phyloP scores from a whole-genome alignment of 1,140 invertebrate species.

The Macrobrachium nipponense region DNA sequence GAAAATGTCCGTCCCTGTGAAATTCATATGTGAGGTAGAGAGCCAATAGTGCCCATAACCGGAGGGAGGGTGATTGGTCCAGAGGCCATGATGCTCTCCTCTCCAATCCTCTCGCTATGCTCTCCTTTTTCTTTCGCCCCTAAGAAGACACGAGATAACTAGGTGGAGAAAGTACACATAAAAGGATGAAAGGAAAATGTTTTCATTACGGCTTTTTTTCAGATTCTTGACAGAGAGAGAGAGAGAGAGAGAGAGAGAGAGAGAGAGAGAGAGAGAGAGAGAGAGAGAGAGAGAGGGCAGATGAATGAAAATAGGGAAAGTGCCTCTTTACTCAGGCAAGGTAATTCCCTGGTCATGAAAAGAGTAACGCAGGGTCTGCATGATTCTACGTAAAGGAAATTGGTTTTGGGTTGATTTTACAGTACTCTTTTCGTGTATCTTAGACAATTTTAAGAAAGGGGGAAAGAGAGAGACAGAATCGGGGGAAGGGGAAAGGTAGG shows the following conservation, averaged over 20 bases:
- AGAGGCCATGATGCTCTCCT: background rate
- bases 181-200: too few relatives aligned
- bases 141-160: background rate
- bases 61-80: slow-evolving; percentile 50
- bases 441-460: too few relatives aligned
- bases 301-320: background rate
- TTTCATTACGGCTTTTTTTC: too few relatives aligned
- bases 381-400: too few relatives aligned
- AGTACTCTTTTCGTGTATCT: too few relatives aligned
- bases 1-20: slow-evolving; percentile 59
- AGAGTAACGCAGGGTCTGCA: too few relatives aligned
- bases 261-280: slow-evolving; percentile 21
- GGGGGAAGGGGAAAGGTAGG: too few relatives aligned
- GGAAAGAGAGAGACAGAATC: too few relatives aligned
- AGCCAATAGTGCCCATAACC: slow-evolving; percentile 57
- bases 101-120: background rate
- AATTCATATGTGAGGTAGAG: slow-evolving; percentile 58
- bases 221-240: background rate
- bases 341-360: too few relatives aligned
- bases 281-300: slow-evolving; percentile 20
- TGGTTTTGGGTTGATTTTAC: too few relatives aligned
- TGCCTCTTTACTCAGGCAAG: background rate
- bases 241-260: slow-evolving; percentile 6
- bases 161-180: slow-evolving; percentile 2
- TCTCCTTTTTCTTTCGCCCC: background rate